Conservation (phyloP, 2,888 invertebrate species). For the Cataglyphis altisquamis region DNA sequence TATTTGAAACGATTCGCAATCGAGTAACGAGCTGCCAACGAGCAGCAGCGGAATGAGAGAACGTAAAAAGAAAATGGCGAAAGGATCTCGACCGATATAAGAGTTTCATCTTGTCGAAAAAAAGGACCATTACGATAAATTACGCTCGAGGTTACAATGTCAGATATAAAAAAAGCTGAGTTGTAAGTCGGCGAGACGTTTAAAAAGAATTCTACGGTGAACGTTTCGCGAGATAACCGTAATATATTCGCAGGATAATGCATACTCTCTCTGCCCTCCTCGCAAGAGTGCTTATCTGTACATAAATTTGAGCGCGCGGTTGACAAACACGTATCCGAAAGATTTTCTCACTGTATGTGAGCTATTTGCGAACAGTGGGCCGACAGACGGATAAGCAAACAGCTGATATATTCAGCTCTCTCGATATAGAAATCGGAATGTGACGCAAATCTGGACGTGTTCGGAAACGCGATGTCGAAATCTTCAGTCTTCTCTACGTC, state of each 20-base stretch:
- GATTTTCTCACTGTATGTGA: conserved; percentile 7
- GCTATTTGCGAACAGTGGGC: conserved; percentile 28
- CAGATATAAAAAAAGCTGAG: conserved; percentile 60
- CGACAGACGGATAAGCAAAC: conserved; percentile 36
- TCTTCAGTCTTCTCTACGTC: conserved; percentile 1
- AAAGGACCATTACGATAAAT: conserved; percentile 73
- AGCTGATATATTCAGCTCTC: conserved; percentile 43
- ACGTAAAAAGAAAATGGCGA: conserved; percentile 38
- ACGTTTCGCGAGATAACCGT: conserved; percentile 76
- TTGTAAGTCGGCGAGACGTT: conserved; percentile 48
- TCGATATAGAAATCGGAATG: conserved; percentile 41
- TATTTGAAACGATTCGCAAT: conserved; percentile 11
- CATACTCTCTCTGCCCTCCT: not conserved
- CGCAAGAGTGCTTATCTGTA: conserved; percentile 8
- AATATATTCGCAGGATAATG: conserved; percentile 77
- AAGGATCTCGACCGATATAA: conserved; percentile 27
- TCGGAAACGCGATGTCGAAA: conserved; percentile 3
- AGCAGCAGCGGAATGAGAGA: not conserved
- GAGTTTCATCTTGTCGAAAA: conserved; percentile 47
- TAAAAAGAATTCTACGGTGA: conserved; percentile 47
- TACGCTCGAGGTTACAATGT: conserved; percentile 68
- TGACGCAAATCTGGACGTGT: conserved; percentile 33
- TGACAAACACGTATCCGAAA: conserved; percentile 31
- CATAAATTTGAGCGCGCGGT: not conserved
- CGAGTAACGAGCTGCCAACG: not conserved